phyloP scores from a whole-genome alignment of 2,888 invertebrate genomes.

The Formica aserva region DNA sequence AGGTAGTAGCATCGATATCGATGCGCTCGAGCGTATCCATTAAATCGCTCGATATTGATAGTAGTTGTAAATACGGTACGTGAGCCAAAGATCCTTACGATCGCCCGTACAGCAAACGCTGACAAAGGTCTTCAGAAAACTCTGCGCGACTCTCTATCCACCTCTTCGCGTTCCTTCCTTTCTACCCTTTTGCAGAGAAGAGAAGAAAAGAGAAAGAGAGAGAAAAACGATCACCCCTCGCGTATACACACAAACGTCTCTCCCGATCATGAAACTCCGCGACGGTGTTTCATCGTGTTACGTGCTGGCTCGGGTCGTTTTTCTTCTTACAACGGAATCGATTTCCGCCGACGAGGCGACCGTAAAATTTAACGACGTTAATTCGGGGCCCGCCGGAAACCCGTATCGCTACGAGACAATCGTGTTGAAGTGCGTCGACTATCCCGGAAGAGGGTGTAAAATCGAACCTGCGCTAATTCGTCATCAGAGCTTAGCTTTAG shows the following conservation, averaged over 20 bases:
- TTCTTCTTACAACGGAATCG: slow-evolving; percentile 75
- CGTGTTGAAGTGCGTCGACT: slow-evolving; percentile 24
- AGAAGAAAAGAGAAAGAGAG: background rate
- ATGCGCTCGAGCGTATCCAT: slow-evolving; percentile 57
- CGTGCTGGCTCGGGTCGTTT: slow-evolving; percentile 70
- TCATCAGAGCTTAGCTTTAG: background rate
- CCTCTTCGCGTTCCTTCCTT: background rate
- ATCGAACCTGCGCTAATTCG: slow-evolving; percentile 29
- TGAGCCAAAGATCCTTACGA: slow-evolving; percentile 62
- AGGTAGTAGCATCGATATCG: slow-evolving; percentile 19
- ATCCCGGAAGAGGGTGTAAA: slow-evolving; percentile 14
- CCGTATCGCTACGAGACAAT: slow-evolving; percentile 40
- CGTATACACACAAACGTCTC: slow-evolving; percentile 8
- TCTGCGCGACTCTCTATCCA: slow-evolving; percentile 6
- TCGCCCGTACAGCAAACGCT: slow-evolving; percentile 62
- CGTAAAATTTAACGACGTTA: slow-evolving; percentile 76
- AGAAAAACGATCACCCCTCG: slow-evolving; percentile 11
- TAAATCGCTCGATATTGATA: slow-evolving; percentile 60
- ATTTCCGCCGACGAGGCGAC: slow-evolving; percentile 74
- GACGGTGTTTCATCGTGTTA: slow-evolving; percentile 70
- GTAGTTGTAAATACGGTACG: slow-evolving; percentile 61
- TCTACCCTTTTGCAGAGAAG: slow-evolving; percentile 9
- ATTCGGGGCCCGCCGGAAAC: slow-evolving; percentile 59
- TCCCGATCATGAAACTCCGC: slow-evolving; percentile 65
- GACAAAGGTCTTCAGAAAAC: slow-evolving; percentile 70